Percentiles rank a stretch among this genome's conserved stretches.
Evolutionary conservation across 92 coral and sea anemone species (phyloP).

Genomic region (Epizoanthus scotinus): DNA sequence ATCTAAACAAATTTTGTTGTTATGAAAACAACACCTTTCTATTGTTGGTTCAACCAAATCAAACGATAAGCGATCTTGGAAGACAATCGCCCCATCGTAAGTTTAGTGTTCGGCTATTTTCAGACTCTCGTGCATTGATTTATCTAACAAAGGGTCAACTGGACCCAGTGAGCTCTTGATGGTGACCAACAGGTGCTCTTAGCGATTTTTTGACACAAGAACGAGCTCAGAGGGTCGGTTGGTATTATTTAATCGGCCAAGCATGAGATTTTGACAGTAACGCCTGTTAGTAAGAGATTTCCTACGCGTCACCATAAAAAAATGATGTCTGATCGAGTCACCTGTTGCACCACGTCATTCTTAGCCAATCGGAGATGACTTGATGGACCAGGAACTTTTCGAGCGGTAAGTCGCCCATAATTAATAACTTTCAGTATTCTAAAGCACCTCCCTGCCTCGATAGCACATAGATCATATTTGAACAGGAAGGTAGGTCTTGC

Average conservation of each 20-base stretch:
- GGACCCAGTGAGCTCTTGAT: slow-evolving; percentile 6
- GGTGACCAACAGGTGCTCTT: neutral
- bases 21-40: slow-evolving; percentile 1
- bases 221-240: neutral
- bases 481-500: slow-evolving; percentile 66
- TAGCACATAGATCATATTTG: slow-evolving; percentile 60
- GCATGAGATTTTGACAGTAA: slow-evolving; percentile 43
- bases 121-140: neutral
- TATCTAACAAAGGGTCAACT: slow-evolving; percentile 7
- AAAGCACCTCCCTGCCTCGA: slow-evolving; percentile 68
- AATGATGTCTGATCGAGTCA: slow-evolving; percentile 54
- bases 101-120: neutral
- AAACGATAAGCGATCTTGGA: neutral
- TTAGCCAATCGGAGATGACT: slow-evolving; percentile 48
- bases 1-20: slow-evolving; percentile 19
- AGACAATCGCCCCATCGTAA: neutral
- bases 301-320: slow-evolving; percentile 53
- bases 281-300: slow-evolving; percentile 44
- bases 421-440: slow-evolving; percentile 86
- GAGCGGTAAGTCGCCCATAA: slow-evolving; percentile 82
- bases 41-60: neutral
- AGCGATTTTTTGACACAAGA: neutral
- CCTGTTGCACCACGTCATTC: slow-evolving; percentile 58
- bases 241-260: slow-evolving; percentile 40
- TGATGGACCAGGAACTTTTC: slow-evolving; percentile 51